A percentile compares a stretch with the other conserved stretches of the same genome.
phyloP scores from a whole-genome alignment of 2,888 invertebrate species.

The Netelia inedita region DNA sequence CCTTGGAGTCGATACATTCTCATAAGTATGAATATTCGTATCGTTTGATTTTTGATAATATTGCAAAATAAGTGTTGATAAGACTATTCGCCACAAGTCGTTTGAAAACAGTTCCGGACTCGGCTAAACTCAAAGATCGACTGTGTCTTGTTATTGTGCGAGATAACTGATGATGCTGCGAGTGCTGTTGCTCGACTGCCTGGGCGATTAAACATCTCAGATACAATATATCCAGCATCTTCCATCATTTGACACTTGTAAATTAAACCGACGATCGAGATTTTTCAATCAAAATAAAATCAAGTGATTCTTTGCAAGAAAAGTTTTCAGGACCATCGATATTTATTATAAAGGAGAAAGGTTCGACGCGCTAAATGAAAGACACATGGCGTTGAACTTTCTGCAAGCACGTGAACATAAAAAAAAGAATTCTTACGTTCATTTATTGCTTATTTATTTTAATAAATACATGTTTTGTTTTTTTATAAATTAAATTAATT shows the following conservation, averaged over 20 bases:
- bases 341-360: neutral
- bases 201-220: no score
- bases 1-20: neutral
- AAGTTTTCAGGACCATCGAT: no score
- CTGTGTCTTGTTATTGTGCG: neutral
- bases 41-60: neutral
- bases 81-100: neutral
- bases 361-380: neutral
- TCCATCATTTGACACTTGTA: no score
- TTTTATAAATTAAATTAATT: slow-evolving; percentile 85
- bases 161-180: no score
- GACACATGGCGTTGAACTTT: neutral
- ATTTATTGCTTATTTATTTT: slow-evolving; percentile 85
- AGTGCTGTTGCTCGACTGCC: no score
- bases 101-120: neutral
- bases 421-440: slow-evolving; percentile 45
- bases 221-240: no score
- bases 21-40: neutral
- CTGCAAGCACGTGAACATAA: slow-evolving; percentile 11
- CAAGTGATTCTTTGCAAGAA: no score
- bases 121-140: slow-evolving; percentile 6
- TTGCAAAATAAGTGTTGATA: neutral
- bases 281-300: no score
- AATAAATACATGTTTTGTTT: slow-evolving; percentile 85
- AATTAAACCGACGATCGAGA: no score